Evolutionary conservation across 2,888 invertebrate genomes (phyloP), one percentile per base, ranked within the genome.

Genomic region (Diarsia rubi): DNA sequence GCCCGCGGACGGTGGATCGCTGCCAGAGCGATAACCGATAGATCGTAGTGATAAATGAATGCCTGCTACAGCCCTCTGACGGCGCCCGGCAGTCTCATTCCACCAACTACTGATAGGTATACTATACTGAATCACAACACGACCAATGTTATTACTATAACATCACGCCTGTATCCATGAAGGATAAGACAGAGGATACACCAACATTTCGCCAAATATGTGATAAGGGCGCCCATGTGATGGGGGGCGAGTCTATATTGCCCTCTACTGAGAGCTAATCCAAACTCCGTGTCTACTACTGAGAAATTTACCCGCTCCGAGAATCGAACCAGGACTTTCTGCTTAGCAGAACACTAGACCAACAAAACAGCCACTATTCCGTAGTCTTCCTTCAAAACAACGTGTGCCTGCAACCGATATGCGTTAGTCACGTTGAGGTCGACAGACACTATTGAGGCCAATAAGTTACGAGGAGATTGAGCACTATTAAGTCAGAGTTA

Each of bases 31-130:
- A 89, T 90, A 89, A 86, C 87, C 86, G 86, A 88, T 90, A 82
- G 82, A 86, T 85, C 70, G 76, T 63, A 73, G 49, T 92, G 92
- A 93, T 91, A 91, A 93, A 93, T 92, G 89, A 76, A 80, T 72
- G 75, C 76, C 74, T 73, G 83, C 75, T 82, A 78, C 71, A 86
- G 81, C 76, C 85, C 84, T 80, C 85, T 80, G 84, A 75, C 81
- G 93, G 92, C 93, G 94, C 92, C 94, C 88, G 84, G 86, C 92
- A 31, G 93, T 93, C 94, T 93, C 89, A 78, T 79, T 78, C 70
- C 75, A 49, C n/a, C 62, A 70, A 62, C 77, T 78, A 78, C 67
- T 59, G 42, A 74, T 84, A n/a, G n/a, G n/a, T n/a, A 72, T 65
- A 68, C 21, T 66, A 75, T 63, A 73, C 52, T 47, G 59, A 73